phyloP scores from a whole-genome alignment of 1,140 invertebrate species.

The Trichonephila inaurata region DNA sequence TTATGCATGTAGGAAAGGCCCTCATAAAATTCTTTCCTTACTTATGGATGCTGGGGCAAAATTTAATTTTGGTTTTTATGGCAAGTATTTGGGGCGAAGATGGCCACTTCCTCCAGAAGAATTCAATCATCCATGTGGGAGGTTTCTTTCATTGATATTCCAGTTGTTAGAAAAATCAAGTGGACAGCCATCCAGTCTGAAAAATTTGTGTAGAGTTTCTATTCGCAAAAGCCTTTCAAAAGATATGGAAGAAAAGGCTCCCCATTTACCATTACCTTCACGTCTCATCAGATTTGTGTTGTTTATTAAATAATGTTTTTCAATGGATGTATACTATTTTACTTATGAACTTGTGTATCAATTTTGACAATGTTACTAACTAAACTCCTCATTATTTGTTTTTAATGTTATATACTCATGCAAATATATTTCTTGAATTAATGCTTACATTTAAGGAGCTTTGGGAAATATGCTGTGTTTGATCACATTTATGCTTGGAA shows the following conservation, averaged over 20 bases:
- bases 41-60: slow-evolving; percentile 38
- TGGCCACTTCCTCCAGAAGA: not conserved
- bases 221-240: slow-evolving; percentile 53
- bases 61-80: not conserved
- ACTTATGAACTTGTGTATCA: not conserved
- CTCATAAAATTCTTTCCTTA: not conserved
- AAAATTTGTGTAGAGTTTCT: not conserved
- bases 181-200: not conserved
- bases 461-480: not conserved
- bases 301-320: slow-evolving; percentile 2
- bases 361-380: not conserved
- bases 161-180: not conserved
- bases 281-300: slow-evolving; percentile 18
- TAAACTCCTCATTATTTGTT: not conserved
- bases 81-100: not conserved
- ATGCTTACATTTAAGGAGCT: not conserved
- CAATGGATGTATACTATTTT: not conserved
- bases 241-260: not conserved
- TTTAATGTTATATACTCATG: not conserved
- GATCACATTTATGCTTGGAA: not conserved
- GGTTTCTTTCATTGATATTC: not conserved
- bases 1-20: slow-evolving; percentile 45
- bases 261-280: slow-evolving; percentile 13
- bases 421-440: not conserved
- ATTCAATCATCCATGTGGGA: not conserved